A percentile compares a stretch with the other conserved stretches of the same genome.
Evolutionary conservation across 1,140 invertebrate species (phyloP).

Genomic region (Drosophila paulistorum): DNA sequence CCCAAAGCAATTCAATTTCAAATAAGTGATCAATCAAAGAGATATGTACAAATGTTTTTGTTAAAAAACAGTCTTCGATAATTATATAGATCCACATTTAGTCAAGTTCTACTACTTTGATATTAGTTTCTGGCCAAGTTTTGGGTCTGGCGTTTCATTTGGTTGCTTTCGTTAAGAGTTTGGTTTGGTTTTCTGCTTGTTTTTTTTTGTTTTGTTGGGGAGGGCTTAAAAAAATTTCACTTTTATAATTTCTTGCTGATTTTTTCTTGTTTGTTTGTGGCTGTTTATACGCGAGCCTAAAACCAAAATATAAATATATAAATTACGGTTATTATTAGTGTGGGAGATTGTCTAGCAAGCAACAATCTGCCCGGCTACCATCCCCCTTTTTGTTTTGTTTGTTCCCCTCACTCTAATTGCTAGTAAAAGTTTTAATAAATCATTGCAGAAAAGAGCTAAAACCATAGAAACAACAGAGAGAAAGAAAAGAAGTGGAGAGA

Average conservation of each 20-base stretch:
- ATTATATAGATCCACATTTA: no score
- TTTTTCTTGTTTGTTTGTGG: not conserved
- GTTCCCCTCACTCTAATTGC: constrained; percentile 51
- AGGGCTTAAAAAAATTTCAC: constrained; percentile 4
- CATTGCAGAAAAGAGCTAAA: constrained; percentile 47
- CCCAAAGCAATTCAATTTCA: no score
- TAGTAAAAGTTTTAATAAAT: constrained; percentile 77
- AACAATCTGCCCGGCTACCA: not conserved
- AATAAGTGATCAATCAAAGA: no score
- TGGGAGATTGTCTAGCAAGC: constrained; percentile 29
- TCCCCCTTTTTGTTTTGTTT: constrained; percentile 16
- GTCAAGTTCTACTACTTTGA: not conserved
- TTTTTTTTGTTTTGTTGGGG: no score
- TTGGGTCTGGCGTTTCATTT: not conserved
- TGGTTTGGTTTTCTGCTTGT: no score
- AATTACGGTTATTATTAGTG: constrained; percentile 63
- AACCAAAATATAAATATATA: constrained; percentile 49
- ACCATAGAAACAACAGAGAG: constrained; percentile 18
- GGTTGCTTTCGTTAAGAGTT: not conserved
- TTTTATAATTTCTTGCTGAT: constrained; percentile 10
- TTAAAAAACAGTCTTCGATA: no score
- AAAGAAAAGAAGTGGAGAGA: constrained; percentile 33
- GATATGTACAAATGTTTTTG: no score
- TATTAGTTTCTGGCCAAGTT: not conserved
- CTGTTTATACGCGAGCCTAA: constrained; percentile 34